Evolutionary conservation across 1,140 invertebrate genomes (phyloP).

Genomic region (Scaptomyza graminum): DNA sequence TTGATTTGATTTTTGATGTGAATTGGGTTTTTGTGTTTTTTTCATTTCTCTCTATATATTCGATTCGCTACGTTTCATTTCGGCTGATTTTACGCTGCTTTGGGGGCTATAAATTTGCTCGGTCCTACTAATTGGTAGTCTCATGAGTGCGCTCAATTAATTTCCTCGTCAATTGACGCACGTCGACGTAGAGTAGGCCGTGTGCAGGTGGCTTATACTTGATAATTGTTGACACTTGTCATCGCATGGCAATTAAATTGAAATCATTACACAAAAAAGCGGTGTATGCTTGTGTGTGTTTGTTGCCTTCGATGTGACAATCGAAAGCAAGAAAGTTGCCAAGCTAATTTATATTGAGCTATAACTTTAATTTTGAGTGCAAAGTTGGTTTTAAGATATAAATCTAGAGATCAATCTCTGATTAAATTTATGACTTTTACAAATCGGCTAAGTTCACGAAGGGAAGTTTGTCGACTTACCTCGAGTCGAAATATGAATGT

Average conservation of each 20-base stretch:
- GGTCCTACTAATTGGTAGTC: constrained; percentile 72
- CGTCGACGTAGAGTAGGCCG: constrained; percentile 29
- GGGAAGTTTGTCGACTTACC: too few species aligned
- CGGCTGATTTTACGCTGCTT: background rate
- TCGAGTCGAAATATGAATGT: too few species aligned
- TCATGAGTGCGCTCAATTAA: constrained; percentile 78
- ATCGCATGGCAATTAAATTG: constrained; percentile 44
- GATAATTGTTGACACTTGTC: constrained; percentile 79
- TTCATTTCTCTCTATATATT: constrained; percentile 15
- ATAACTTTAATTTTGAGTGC: too few species aligned
- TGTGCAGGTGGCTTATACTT: constrained; percentile 76
- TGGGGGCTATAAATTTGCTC: constrained; percentile 62
- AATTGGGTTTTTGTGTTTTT: background rate
- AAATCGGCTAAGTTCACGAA: too few species aligned
- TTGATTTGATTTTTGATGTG: constrained; percentile 13
- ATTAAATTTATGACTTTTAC: too few species aligned
- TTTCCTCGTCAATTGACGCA: constrained; percentile 73
- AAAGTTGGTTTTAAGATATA: too few species aligned
- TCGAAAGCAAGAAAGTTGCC: too few species aligned
- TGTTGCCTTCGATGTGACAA: background rate
- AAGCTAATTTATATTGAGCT: too few species aligned
- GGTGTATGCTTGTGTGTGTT: background rate
- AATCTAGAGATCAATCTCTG: too few species aligned
- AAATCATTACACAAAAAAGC: constrained; percentile 40
- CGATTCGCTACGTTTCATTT: constrained; percentile 19